Evolutionary conservation across 2,888 invertebrate genomes (phyloP), one percentile per base, ranked within the genome.

Genomic region (Macropis europaea): DNA sequence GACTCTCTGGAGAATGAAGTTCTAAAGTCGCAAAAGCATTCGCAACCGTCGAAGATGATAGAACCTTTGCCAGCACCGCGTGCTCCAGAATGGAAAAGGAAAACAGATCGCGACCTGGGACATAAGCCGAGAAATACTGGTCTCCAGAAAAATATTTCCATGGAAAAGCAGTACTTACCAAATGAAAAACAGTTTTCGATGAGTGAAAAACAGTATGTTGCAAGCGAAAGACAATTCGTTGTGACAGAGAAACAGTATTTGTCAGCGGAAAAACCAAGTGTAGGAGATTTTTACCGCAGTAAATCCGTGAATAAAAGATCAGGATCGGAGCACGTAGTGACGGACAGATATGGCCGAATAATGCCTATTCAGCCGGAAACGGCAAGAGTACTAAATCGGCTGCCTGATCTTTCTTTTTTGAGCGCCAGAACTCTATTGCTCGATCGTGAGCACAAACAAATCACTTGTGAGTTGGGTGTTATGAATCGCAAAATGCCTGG

Each of bases 401-500:
- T 90, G 24, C 90, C 90, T 7, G 89, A 90, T 63, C 64, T 90
- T 19, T 89, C 89, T 1, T 90, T 89, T 47, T 75, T 90, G 2
- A 89, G 87, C 69, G 90, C 90, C 22, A 83, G 89, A 82, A 89
- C 88, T 56, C 76, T 90, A 24, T 73, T 90, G 76, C 87, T 83
- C 53, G 89, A 87, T 79, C 89, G 89, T 5, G 90, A 90, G 47
- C 87, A 90, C 32, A 88, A 86, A 32, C 88, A 89, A 54, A 86
- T 90, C 15, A 84, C 88, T 56, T 86, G 84, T 38, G 90, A 90
- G 75, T 77, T 90, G 32, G 89, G 89, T 68, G 88, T 89, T 50
- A 86, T 89, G 86, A 90, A 87, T 86, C 86, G 89, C 45, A 90
- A 90, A 57, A 89, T 90, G 90, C 90, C 90, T 32, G 90, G 90